Percentiles rank a stretch among this genome's conserved stretches.
These are phyloP conservation scores for Phoenoteleia sp. DNA, from an alignment of 2,888 invertebrate genomes.

Conservation along the genomic window DNA sequence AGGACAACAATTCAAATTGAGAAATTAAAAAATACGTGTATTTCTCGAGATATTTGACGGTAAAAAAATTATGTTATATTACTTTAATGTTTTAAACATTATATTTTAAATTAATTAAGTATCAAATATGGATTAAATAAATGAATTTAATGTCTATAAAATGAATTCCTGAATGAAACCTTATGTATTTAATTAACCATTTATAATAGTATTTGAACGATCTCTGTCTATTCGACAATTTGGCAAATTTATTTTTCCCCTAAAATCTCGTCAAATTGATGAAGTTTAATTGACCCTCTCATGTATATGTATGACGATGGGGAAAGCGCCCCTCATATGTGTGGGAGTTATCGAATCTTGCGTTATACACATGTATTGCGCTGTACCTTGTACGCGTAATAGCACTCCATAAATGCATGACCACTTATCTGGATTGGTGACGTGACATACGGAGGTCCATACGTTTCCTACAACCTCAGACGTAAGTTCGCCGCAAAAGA, in stretches of 20 bases:
- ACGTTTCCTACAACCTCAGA: constrained; percentile 78
- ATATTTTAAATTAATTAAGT: no score
- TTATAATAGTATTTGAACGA: constrained; percentile 20
- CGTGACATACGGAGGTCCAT: constrained; percentile 81
- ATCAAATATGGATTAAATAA: no score
- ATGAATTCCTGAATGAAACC: no score
- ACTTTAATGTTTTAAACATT: no score
- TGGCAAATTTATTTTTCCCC: constrained; percentile 23
- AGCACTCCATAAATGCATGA: constrained; percentile 86
- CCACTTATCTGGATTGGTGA: constrained; percentile 86
- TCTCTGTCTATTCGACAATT: neutral
- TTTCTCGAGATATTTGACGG: no score
- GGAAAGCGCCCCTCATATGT: neutral
- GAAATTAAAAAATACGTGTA: no score
- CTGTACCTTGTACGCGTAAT: constrained; percentile 53
- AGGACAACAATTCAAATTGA: no score
- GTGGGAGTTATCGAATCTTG: constrained; percentile 48
- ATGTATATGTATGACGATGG: constrained; percentile 37
- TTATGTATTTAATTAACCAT: neutral
- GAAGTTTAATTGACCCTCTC: constrained; percentile 60
- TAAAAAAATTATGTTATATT: no score
- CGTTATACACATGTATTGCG: constrained; percentile 66
- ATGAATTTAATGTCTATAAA: no score
- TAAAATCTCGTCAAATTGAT: constrained; percentile 35
- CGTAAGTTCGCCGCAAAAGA: constrained; percentile 72